These are phyloP conservation scores for Oophaga sylvatica DNA, from an alignment of 2,797 vertebrate genomes.

Conservation along the genomic window DNA sequence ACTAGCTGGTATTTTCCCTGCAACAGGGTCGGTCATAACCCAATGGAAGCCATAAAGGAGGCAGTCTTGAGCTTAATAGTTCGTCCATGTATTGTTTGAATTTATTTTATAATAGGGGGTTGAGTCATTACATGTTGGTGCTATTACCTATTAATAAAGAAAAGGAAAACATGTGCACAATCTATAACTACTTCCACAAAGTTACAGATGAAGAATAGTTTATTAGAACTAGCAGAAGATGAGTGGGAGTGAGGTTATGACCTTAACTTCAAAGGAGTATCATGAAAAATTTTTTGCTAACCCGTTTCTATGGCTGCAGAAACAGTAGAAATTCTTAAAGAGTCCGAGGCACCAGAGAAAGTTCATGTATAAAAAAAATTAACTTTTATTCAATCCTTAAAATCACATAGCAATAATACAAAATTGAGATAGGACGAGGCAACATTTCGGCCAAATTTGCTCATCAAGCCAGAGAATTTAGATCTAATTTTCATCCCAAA, in stretches of 20 bases:
- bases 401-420: too few relatives aligned
- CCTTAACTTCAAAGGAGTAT: not conserved
- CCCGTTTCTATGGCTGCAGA: not conserved
- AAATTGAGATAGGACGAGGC: too few relatives aligned
- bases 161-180: not conserved
- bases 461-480: not conserved
- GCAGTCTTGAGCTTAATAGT: too few relatives aligned
- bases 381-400: too few relatives aligned
- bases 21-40: too few relatives aligned
- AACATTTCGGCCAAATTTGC: too few relatives aligned
- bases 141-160: not conserved
- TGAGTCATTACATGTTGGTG: not conserved
- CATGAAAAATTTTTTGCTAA: not conserved
- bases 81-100: too few relatives aligned
- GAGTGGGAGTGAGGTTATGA: not conserved
- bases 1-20: too few relatives aligned
- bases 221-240: constrained; percentile 2
- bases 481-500: not conserved
- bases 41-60: too few relatives aligned
- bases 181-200: not conserved
- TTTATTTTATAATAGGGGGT: too few relatives aligned
- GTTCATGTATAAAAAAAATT: too few relatives aligned
- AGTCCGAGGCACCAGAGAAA: too few relatives aligned
- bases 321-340: not conserved
- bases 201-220: not conserved